Conservation (phyloP, 2,113 vertebrate species). For the Nycticebus coucang region DNA sequence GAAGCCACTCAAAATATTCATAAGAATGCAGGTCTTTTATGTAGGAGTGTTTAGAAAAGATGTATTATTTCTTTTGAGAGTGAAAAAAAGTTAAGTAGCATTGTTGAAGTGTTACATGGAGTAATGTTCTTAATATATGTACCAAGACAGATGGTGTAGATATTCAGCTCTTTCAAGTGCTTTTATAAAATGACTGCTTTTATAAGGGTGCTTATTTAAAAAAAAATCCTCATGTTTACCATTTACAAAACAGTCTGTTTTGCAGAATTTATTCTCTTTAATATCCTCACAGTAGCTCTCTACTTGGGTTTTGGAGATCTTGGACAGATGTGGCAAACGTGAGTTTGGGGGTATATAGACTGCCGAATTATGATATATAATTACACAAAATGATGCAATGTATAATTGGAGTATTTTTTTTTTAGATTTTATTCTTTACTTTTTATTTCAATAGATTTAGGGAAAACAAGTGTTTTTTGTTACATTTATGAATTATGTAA, state of each 20-base stretch:
- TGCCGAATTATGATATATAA: background rate
- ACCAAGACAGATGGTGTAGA: slow-evolving; percentile 60
- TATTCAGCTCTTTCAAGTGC: background rate
- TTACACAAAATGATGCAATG: background rate
- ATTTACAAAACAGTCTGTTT: slow-evolving; percentile 52
- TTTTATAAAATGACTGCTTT: slow-evolving; percentile 70
- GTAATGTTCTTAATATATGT: slow-evolving; percentile 65
- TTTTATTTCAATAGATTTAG: too few relatives aligned
- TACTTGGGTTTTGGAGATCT: slow-evolving; percentile 6
- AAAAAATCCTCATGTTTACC: slow-evolving; percentile 58
- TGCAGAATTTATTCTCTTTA: slow-evolving; percentile 27
- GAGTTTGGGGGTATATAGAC: background rate
- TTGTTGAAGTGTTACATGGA: slow-evolving; percentile 38
- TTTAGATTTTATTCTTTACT: too few relatives aligned
- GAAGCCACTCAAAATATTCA: slow-evolving; percentile 55
- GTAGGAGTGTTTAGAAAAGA: slow-evolving; percentile 37
- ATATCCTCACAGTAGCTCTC: background rate
- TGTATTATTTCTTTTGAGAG: slow-evolving; percentile 64
- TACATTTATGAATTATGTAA: too few relatives aligned
- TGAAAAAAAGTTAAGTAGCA: slow-evolving; percentile 71
- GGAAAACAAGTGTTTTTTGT: too few relatives aligned
- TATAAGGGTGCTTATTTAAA: slow-evolving; percentile 59
- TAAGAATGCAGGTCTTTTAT: slow-evolving; percentile 55
- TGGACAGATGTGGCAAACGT: slow-evolving; percentile 11
- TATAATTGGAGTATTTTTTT: background rate